Evolutionary conservation across 2,888 invertebrate species (phyloP).

Genomic region (Hypomecis punctinalis): DNA sequence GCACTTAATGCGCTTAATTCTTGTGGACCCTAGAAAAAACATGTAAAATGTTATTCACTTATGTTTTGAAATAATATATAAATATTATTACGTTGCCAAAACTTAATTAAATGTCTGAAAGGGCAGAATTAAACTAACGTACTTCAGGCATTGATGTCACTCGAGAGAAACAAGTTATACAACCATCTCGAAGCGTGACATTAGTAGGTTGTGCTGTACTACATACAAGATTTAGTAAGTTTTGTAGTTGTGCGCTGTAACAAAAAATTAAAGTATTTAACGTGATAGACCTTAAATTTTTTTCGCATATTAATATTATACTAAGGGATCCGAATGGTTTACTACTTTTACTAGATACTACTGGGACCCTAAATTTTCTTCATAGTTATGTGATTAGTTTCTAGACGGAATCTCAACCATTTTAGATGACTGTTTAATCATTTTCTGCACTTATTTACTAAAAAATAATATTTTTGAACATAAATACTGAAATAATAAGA

Average conservation of each 20-base stretch:
- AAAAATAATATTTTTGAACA: no score
- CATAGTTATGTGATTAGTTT: no score
- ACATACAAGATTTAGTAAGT: constrained; percentile 86
- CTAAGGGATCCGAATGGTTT: no score
- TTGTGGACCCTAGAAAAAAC: constrained; percentile 74
- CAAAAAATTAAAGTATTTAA: not conserved
- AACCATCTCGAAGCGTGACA: constrained; percentile 84
- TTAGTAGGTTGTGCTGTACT: constrained; percentile 87
- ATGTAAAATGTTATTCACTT: not conserved
- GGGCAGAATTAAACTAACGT: constrained; percentile 5
- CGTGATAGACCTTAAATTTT: no score
- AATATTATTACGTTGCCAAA: not conserved
- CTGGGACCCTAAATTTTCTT: no score
- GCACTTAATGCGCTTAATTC: constrained; percentile 80
- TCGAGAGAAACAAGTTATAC: constrained; percentile 87
- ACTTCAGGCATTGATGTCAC: constrained; percentile 82
- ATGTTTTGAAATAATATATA: not conserved
- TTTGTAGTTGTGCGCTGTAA: constrained; percentile 73
- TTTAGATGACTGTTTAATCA: no score
- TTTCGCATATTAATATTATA: no score
- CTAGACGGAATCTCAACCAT: no score
- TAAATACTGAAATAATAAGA: no score
- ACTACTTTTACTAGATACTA: no score
- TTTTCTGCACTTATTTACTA: no score
- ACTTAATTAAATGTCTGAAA: no score